Percentiles rank a stretch among this genome's conserved stretches.
phyloP scores from a whole-genome alignment of 2,888 invertebrate species.

The Machimus rusticus region DNA sequence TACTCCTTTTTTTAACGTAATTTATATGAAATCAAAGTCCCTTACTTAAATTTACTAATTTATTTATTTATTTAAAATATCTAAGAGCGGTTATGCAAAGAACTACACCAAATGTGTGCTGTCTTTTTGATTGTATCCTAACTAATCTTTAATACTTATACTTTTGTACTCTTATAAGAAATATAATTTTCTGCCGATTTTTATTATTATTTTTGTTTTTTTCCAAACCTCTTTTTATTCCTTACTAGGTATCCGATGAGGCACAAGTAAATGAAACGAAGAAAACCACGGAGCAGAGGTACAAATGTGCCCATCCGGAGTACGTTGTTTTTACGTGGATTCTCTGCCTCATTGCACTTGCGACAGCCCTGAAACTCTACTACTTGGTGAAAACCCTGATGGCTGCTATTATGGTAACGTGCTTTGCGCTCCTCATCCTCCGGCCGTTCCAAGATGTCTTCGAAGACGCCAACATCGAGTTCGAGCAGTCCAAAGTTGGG shows the following conservation, averaged over 20 bases:
- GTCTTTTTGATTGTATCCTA: too few relatives aligned
- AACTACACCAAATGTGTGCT: too few relatives aligned
- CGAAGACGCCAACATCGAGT: conserved; percentile 51
- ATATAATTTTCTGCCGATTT: neutral
- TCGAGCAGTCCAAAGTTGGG: conserved; percentile 62
- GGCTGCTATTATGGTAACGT: conserved; percentile 76
- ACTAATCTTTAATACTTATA: neutral
- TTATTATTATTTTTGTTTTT: too few relatives aligned
- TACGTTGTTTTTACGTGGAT: conserved; percentile 95
- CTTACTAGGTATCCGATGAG: neutral
- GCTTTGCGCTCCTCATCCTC: conserved; percentile 77
- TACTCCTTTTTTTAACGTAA: too few relatives aligned
- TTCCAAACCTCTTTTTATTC: neutral
- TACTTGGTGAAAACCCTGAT: conserved; percentile 84
- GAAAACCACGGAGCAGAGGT: conserved; percentile 42
- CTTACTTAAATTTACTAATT: too few relatives aligned
- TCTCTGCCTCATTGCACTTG: conserved; percentile 86
- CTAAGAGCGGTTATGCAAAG: too few relatives aligned
- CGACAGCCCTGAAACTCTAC: conserved; percentile 90
- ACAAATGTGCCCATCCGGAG: conserved; percentile 74
- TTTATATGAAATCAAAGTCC: too few relatives aligned
- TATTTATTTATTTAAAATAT: too few relatives aligned
- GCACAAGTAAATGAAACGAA: neutral
- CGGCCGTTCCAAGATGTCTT: conserved; percentile 68
- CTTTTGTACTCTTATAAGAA: neutral